Conservation (phyloP, 2,113 vertebrate genomes). For the Fregetta grallaria region DNA sequence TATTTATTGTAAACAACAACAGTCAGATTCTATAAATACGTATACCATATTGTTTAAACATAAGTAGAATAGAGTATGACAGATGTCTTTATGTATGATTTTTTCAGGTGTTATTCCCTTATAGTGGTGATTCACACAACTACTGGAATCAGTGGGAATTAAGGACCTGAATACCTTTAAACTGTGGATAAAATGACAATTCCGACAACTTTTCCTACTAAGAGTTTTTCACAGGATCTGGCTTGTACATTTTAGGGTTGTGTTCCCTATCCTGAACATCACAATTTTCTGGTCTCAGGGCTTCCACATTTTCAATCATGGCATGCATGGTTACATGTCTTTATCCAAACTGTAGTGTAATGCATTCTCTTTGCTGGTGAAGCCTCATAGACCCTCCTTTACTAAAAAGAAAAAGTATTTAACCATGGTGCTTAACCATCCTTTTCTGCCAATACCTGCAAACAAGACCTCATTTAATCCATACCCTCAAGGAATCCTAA, state of each 20-base stretch:
- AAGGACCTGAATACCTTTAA: background rate
- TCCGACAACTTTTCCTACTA: background rate
- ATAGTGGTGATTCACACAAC: background rate
- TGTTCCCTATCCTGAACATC: background rate
- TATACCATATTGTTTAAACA: background rate
- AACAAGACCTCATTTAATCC: background rate
- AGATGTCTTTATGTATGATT: background rate
- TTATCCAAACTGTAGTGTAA: background rate
- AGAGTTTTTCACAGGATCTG: background rate
- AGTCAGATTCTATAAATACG: background rate
- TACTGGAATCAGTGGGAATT: background rate
- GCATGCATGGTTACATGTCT: background rate
- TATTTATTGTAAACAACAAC: background rate
- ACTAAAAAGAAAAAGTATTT: background rate
- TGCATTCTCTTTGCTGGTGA: background rate
- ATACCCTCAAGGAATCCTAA: background rate
- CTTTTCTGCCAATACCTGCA: background rate
- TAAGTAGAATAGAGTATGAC: background rate
- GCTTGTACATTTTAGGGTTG: background rate
- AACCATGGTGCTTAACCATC: background rate
- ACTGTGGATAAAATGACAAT: background rate
- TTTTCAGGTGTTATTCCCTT: background rate
- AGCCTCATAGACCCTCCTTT: background rate
- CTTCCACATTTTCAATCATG: accelerated
- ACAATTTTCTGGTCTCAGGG: background rate